Percentiles rank a stretch among this genome's conserved stretches.
These are phyloP conservation scores for Megaptera novaeangliae DNA, from an alignment of 2,113 vertebrate genomes.

Conservation along the genomic window DNA sequence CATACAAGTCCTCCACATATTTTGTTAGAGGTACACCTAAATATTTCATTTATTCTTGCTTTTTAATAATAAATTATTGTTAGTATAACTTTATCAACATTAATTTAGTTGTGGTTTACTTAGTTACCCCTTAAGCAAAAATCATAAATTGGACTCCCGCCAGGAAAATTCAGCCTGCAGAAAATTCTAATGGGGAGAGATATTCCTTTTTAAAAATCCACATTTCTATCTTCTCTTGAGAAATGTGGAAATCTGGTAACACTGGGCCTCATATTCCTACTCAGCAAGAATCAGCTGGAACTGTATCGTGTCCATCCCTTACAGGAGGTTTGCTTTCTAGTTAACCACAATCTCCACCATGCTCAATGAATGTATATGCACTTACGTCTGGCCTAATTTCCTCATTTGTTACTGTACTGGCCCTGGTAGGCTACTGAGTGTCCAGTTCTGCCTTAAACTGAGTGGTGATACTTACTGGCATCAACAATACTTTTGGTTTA, in stretches of 20 bases:
- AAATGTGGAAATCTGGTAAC: background rate
- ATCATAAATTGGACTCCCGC: background rate
- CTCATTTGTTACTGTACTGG: background rate
- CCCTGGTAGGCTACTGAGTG: background rate
- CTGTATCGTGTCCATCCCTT: too few relatives aligned
- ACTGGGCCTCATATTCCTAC: background rate
- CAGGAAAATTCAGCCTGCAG: background rate
- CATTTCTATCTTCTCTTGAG: background rate
- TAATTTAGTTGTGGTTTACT: background rate
- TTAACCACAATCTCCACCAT: background rate
- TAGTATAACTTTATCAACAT: background rate
- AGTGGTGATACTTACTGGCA: background rate
- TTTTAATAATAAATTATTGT: background rate
- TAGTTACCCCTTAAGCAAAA: background rate
- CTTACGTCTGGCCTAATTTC: background rate
- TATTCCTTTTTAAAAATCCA: background rate
- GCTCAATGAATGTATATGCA: rapidly evolving
- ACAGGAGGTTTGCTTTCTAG: background rate
- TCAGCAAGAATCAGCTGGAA: background rate
- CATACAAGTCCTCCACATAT: background rate
- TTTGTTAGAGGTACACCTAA: background rate
- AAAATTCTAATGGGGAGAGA: background rate
- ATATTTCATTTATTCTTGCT: background rate
- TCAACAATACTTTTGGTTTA: background rate
- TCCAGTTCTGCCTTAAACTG: background rate